Evolutionary conservation across 2,797 vertebrate genomes (phyloP).

Genomic region (Phalloptychus januarius): DNA sequence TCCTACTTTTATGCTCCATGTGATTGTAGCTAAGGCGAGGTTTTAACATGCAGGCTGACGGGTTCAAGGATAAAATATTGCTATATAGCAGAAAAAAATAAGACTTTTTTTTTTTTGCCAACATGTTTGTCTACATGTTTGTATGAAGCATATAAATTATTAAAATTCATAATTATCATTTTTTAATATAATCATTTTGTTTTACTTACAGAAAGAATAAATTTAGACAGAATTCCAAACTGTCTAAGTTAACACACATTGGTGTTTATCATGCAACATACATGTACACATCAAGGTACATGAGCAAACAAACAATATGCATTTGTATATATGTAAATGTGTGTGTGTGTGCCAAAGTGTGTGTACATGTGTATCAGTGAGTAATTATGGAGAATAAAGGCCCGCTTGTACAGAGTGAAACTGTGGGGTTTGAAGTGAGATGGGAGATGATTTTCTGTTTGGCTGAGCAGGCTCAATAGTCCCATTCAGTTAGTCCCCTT

Average conservation of each 20-base stretch:
- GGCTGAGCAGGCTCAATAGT: slow-evolving; percentile 91
- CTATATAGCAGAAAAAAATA: background rate
- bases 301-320: background rate
- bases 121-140: background rate
- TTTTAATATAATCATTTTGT: background rate
- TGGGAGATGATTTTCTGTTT: slow-evolving; percentile 92
- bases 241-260: background rate
- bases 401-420: slow-evolving; percentile 86
- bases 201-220: background rate
- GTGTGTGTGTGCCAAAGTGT: slow-evolving; percentile 28
- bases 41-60: background rate
- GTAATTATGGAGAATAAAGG: slow-evolving; percentile 89
- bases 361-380: slow-evolving; percentile 66
- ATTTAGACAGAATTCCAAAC: background rate
- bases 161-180: background rate
- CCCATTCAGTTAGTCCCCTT: slow-evolving; percentile 86
- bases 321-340: slow-evolving; percentile 16
- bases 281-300: slow-evolving; percentile 1
- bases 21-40: slow-evolving; percentile 5
- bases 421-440: slow-evolving; percentile 85
- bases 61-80: background rate
- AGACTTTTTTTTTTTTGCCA: background rate
- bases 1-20: slow-evolving; percentile 30
- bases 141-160: background rate
- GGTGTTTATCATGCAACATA: background rate